Evolutionary conservation across 2,797 vertebrate genomes (phyloP), one percentile per base, ranked within the genome.

Genomic region (Muscicapa striata): DNA sequence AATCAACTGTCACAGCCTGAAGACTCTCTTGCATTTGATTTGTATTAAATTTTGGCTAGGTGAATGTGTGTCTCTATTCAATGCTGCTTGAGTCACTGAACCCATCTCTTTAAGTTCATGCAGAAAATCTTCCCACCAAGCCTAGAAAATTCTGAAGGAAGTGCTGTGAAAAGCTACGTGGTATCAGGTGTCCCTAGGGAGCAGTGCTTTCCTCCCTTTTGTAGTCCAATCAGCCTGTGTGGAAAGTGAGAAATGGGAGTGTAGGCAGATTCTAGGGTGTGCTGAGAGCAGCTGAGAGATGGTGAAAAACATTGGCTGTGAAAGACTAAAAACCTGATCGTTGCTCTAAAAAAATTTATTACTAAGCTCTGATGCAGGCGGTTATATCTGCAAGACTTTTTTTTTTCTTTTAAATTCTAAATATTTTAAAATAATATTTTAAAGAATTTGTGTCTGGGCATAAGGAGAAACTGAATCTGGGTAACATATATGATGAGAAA

Each of bases 161-260:
- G 29, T 61, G 38, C 49, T 77, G 32, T 72, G 55, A 81, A 77
- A 87, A 46, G 54, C 61, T 43, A 4, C 10, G 0, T 27, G 72
- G 17, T 68, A n/a, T 68, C 54, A 34, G 75, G 46, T 89, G 69
- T 80, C 57, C 68, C 22, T 30, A 4, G 61, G 61, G 54, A 69
- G 67, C 72, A 43, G 43, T 32, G 45, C 62, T 89, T 75, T 75
- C 81, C 72, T 92, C 52, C 74, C 70, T 94, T 93, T 92, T 89
- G 63, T 74, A 80, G 78, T 55, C 63, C 64, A 66, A 38, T 64
- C 87, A 91, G 24, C 55, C 48, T 38, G 17, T 15, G 13, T 17
- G 75, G 63, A 66, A 30, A 81, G 58, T 4, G 9, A 88, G 90
- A 86, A 78, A 66, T 45, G 58, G 52, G 48, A 82, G 34, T n/a